These are phyloP conservation scores for Ginglymostoma cirratum DNA, from an alignment of 2,113 vertebrate genomes.

Conservation along the genomic window DNA sequence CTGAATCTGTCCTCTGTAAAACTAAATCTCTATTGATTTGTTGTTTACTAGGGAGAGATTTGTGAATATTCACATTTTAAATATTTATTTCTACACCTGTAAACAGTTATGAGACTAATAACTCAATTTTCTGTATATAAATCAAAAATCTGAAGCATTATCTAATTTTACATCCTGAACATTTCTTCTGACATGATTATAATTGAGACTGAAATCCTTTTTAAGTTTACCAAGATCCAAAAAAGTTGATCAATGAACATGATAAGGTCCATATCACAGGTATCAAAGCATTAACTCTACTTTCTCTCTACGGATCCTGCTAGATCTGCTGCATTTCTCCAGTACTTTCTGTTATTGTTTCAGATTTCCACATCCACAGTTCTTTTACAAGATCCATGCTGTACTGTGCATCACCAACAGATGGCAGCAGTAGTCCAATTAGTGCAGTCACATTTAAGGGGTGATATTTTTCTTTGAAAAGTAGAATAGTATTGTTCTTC, in stretches of 20 bases:
- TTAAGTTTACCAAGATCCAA: not conserved
- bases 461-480: not conserved
- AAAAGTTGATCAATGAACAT: not conserved
- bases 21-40: not conserved
- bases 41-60: not conserved
- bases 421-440: constrained; percentile 8
- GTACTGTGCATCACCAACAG: not conserved
- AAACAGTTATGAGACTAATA: not conserved
- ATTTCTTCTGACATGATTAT: not conserved
- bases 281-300: too few species aligned
- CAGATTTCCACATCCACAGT: too few species aligned
- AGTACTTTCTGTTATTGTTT: too few species aligned
- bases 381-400: not conserved
- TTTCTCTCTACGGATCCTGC: too few species aligned
- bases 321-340: too few species aligned
- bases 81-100: not conserved
- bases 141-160: too few species aligned
- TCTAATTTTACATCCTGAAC: not conserved
- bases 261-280: not conserved
- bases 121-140: not conserved
- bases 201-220: not conserved
- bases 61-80: not conserved
- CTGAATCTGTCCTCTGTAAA: not conserved
- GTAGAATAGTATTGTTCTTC: not conserved
- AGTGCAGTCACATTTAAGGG: not conserved